A percentile compares a stretch with the other conserved stretches of the same genome.
Evolutionary conservation across 2,888 invertebrate species (phyloP).

Genomic region (Glyphotaelius pellucidus): DNA sequence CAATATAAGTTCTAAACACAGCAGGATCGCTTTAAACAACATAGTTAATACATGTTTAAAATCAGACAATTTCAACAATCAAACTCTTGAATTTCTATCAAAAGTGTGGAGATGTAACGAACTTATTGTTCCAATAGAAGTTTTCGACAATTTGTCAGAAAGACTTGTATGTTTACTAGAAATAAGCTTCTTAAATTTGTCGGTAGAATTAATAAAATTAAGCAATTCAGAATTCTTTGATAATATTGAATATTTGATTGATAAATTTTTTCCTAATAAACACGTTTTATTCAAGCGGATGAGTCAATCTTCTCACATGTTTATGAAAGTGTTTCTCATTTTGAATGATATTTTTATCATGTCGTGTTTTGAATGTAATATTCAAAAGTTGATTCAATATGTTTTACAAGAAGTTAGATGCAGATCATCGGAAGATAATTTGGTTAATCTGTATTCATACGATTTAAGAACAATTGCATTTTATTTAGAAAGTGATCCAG

Average conservation of each 20-base stretch:
- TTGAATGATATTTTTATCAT: slow-evolving; percentile 51
- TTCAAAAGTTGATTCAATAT: slow-evolving; percentile 41
- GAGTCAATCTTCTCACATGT: slow-evolving; percentile 18
- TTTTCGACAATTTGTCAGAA: slow-evolving; percentile 41
- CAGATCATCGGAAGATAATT: neutral
- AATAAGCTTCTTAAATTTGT: slow-evolving; percentile 40
- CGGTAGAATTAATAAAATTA: slow-evolving; percentile 24
- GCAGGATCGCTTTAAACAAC: neutral
- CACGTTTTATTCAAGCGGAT: slow-evolving; percentile 28
- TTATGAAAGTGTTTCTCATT: slow-evolving; percentile 38
- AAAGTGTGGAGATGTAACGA: slow-evolving; percentile 38
- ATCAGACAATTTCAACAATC: slow-evolving; percentile 12
- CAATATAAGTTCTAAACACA: slow-evolving; percentile 20
- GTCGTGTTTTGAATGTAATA: slow-evolving; percentile 38
- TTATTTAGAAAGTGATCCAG: slow-evolving; percentile 51
- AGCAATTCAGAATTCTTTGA: slow-evolving; percentile 6
- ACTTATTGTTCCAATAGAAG: slow-evolving; percentile 9
- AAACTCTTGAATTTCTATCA: slow-evolving; percentile 42
- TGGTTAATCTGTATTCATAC: slow-evolving; percentile 46
- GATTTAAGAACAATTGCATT: slow-evolving; percentile 23
- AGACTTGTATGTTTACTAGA: slow-evolving; percentile 34
- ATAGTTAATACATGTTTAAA: slow-evolving; percentile 3
- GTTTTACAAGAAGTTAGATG: slow-evolving; percentile 47
- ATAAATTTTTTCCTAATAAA: slow-evolving; percentile 41
- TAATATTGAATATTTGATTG: slow-evolving; percentile 27